phyloP scores from a whole-genome alignment of 2,888 invertebrate genomes.

The Marronus borbonicus region DNA sequence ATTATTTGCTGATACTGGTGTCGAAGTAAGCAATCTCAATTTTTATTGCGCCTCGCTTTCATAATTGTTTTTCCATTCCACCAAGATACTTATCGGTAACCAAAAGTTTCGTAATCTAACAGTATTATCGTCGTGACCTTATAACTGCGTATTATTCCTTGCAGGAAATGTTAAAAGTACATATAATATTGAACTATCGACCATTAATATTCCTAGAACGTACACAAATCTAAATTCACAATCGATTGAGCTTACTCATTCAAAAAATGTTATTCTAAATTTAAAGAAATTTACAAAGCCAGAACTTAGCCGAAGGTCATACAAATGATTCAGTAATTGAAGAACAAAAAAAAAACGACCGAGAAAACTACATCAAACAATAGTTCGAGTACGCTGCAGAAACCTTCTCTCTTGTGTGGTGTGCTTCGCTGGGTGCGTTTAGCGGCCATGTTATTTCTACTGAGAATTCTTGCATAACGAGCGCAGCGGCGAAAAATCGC shows the following conservation, averaged over 20 bases:
- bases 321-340: conserved; percentile 19
- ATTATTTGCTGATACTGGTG: no score
- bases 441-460: conserved; percentile 27
- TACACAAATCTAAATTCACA: background rate
- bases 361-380: conserved; percentile 31
- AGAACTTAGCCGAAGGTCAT: conserved; percentile 21
- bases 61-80: no score
- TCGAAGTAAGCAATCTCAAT: no score
- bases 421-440: conserved; percentile 30
- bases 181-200: background rate
- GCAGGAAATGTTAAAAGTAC: no score
- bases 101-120: no score
- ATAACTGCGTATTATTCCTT: background rate
- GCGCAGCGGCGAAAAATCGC: conserved; percentile 5
- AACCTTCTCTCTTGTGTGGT: conserved; percentile 17
- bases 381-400: conserved; percentile 15
- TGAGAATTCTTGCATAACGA: conserved; percentile 39
- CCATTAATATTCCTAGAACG: background rate
- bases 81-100: no score
- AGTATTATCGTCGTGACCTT: no score
- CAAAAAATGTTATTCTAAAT: background rate
- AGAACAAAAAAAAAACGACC: conserved; percentile 15
- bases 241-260: conserved; percentile 22
- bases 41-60: no score
- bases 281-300: background rate